Base-by-base conservation (phyloP, 2,888 invertebrate genomes). In the Falcaria lacertinaria region DNA sequence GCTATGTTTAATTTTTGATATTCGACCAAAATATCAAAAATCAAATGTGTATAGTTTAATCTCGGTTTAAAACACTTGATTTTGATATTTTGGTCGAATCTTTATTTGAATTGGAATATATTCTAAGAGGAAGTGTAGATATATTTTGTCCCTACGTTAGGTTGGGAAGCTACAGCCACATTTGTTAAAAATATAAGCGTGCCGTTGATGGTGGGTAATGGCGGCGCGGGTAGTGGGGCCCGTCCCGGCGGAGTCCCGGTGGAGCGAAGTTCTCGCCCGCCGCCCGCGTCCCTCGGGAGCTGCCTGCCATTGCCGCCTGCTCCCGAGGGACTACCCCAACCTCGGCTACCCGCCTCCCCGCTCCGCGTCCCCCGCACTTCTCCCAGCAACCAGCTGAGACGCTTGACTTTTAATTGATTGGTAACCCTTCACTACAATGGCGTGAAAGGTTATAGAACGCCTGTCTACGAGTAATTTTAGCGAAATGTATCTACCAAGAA, bases 261-360 rank as follows among this genome's bases (percentile, higher is more conserved):
- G 86, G 82, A 58, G 74, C 61, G 77, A 77, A 82, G 80, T 79
- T 78, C 80, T 80, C 82, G 73, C 83, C 81, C 81, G 78, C 83
- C 85, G 79, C 84, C 85, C 85, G 76, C 86, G 63, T 83, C 87
- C 78, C 86, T 15, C 32, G 85, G 74, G 88, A 75, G 63, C 74
- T 77, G 84, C 82, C 85, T 84, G 79, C 80, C 72, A 71, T 71
- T 64, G 76, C 81, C 85, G 81, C 87, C 87, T 72, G 84, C 80
- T 83, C 87, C 76, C 86, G 5, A 11, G 83, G 75, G 88, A 79
- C 51, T 57, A 58, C 56, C 60, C 60, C 60, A 19, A 19, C 64
- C 63, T 59, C 57, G 61, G 60, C 57, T 64, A 53, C 57, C 57
- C 49, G 50, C 48, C 55, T 55, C 55, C 57, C 59, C 62, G 62